phyloP scores from a whole-genome alignment of 2,888 invertebrate species.

The Stramonita haemastoma region DNA sequence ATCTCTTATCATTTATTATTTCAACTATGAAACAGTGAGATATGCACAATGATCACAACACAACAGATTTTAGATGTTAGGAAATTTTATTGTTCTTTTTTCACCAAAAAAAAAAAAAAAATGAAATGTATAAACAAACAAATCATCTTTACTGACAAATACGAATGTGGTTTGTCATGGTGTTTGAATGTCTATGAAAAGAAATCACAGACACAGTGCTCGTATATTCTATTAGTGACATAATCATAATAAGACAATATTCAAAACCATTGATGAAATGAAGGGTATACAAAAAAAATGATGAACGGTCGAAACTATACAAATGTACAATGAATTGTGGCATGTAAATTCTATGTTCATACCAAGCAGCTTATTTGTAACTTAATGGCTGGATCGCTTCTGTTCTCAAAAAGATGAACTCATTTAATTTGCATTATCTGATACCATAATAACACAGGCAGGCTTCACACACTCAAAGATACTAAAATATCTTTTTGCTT shows the following conservation, averaged over 20 bases:
- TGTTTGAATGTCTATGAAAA: background rate
- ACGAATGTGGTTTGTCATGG: background rate
- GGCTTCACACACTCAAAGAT: background rate
- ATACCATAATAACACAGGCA: background rate
- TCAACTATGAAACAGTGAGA: background rate
- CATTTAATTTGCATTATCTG: background rate
- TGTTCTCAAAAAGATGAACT: background rate
- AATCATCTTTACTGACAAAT: background rate
- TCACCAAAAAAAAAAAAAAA: background rate
- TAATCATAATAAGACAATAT: background rate
- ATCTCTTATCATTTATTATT: background rate
- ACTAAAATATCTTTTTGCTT: background rate
- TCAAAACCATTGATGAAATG: background rate
- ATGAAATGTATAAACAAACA: constrained; percentile 23
- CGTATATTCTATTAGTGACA: background rate
- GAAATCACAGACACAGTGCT: background rate
- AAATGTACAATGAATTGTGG: background rate
- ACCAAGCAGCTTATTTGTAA: background rate
- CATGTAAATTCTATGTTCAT: background rate
- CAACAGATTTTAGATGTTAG: background rate
- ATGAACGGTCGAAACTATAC: background rate
- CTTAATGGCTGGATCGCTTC: background rate
- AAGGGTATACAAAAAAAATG: background rate
- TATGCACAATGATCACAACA: constrained; percentile 9
- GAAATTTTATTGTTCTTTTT: constrained; percentile 15